Conservation (phyloP, 30 jellyfish, hydroid and myxozoan genomes). For the Aurelia coerulea region DNA sequence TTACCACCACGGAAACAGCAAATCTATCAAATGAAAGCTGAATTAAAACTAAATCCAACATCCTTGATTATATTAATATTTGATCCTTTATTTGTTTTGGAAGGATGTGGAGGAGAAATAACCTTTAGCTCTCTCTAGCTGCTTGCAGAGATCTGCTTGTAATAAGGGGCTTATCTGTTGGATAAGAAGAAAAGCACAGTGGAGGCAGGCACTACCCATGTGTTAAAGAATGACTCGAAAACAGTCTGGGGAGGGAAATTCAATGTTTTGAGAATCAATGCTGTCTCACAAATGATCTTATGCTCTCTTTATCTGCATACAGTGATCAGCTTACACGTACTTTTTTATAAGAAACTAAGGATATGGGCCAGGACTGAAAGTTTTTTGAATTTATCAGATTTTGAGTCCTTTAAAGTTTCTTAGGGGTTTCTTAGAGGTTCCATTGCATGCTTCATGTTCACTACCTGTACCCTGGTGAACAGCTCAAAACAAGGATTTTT, state of each 20-base stretch:
- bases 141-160: slow-evolving; percentile 18
- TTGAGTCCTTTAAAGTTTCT: too few relatives aligned
- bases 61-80: slow-evolving; percentile 14
- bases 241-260: too few relatives aligned
- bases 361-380: too few relatives aligned
- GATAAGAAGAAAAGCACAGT: background rate
- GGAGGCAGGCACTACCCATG: background rate
- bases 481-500: too few relatives aligned
- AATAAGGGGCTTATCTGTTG: background rate
- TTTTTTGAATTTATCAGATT: too few relatives aligned
- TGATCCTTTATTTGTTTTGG: slow-evolving; percentile 34
- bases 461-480: too few relatives aligned
- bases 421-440: too few relatives aligned
- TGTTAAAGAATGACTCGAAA: too few relatives aligned
- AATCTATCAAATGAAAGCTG: background rate
- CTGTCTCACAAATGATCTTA: background rate
- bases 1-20: slow-evolving; percentile 23
- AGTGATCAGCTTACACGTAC: background rate
- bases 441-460: too few relatives aligned
- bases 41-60: slow-evolving; percentile 22
- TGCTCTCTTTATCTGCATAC: slow-evolving; percentile 2
- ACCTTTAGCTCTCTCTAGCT: slow-evolving; percentile 8
- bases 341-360: too few relatives aligned
- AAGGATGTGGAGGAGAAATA: slow-evolving; percentile 12
- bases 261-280: too few relatives aligned